Base-by-base conservation (phyloP, 2,888 invertebrate genomes). In the Pterostichus madidus region DNA sequence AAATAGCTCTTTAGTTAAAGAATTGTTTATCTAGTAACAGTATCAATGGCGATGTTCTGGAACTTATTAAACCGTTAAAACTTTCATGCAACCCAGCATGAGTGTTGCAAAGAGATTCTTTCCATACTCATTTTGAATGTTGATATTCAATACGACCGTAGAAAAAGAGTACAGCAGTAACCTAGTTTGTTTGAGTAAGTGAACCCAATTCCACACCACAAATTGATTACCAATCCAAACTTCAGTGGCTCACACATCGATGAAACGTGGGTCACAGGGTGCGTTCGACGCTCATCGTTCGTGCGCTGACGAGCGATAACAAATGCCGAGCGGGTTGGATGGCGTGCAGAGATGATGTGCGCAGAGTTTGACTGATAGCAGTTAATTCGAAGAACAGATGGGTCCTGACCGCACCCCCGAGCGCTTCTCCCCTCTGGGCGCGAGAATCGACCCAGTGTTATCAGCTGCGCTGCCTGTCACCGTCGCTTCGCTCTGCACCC, bases 301-400 rank as follows among this genome's bases (percentile, higher is more conserved):
- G 68, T 39, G 68, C 15, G 68, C 68, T 39, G 44, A 32, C 64
- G 68, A 46, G 68, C 68, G 68, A 71, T 71, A 71, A 71, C 68
- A 71, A 71, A 71, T 71, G 68, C 44, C 68, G 15, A 17, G n/a
- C 52, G 52, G 5, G 59, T 10, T 52, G 52, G 73, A 75, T 75
- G 75, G 75, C 52, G 75, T 75, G 75, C 52, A 31, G 77, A 77
- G 53, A 77, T 77, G 77, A 77, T 77, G 56, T 39, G 68, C 79
- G 46, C 46, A 52, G 79, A n/a, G 68, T 79, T 79, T 79, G 79
- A 79, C 64, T 64, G 79, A 79, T 79, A 53, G 79, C 79, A 79
- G 79, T 68, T 79, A 79, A 79, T 79, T 79, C 68, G 64, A 79
- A 64, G 79, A 79, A 79, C 79, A 79, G 79, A 79, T 79, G 79